A percentile compares a stretch with the other conserved stretches of the same genome.
Evolutionary conservation across 2,797 vertebrate species (phyloP).

Genomic region (Oreonectes daqikongensis): DNA sequence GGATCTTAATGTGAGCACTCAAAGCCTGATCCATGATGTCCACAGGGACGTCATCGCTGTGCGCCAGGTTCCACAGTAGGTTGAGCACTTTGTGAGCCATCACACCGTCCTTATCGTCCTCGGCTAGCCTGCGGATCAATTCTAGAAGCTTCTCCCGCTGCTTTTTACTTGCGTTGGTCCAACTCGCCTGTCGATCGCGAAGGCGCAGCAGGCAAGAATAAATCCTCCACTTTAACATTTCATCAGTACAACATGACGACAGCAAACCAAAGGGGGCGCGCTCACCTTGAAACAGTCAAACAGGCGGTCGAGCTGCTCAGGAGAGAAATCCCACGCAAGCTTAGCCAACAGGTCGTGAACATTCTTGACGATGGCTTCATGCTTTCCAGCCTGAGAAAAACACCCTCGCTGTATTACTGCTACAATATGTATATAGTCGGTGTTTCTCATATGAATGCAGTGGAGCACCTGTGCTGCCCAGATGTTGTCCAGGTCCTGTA

Average conservation of each 20-base stretch:
- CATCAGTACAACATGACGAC: background rate
- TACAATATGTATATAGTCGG: too few species aligned
- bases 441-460: background rate
- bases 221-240: too few species aligned
- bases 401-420: background rate
- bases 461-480: slow-evolving; percentile 91
- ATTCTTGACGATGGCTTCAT: slow-evolving; percentile 98
- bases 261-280: too few species aligned
- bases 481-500: slow-evolving; percentile 98
- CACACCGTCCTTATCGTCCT: slow-evolving; percentile 98
- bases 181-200: slow-evolving; percentile 84
- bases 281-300: slow-evolving; percentile 98
- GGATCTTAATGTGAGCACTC: slow-evolving; percentile 97
- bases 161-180: slow-evolving; percentile 99
- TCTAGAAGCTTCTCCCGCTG: slow-evolving; percentile 97
- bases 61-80: slow-evolving; percentile 96
- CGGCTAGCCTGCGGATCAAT: slow-evolving; percentile 93
- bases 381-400: slow-evolving; percentile 88
- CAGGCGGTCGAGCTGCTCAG: slow-evolving; percentile 98
- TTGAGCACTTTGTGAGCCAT: slow-evolving; percentile 99
- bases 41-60: slow-evolving; percentile 97
- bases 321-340: slow-evolving; percentile 98
- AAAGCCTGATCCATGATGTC: slow-evolving; percentile 99
- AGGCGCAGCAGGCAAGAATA: too few species aligned
- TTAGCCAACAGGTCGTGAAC: slow-evolving; percentile 97